Conservation (phyloP, 2,888 invertebrate genomes). For the Drosophila kuntzei region DNA sequence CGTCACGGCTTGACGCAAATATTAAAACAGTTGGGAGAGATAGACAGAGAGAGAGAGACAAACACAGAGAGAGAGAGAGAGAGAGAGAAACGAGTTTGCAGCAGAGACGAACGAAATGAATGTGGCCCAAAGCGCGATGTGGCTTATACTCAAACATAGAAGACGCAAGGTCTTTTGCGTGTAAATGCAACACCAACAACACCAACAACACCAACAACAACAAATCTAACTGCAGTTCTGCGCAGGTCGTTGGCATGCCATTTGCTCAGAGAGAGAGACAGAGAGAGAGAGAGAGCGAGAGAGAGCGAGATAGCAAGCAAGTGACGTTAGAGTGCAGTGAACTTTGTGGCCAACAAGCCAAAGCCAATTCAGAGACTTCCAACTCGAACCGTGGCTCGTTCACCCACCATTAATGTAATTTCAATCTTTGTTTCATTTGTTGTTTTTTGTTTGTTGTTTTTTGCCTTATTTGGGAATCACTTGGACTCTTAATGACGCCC, state of each 20-base stretch:
- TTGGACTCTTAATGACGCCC: constrained; percentile 65
- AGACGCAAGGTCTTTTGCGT: constrained; percentile 81
- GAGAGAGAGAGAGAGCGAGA: constrained; percentile 15
- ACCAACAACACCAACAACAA: constrained; percentile 21
- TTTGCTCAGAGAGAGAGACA: constrained; percentile 19
- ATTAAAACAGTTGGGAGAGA: constrained; percentile 72
- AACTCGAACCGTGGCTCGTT: constrained; percentile 40
- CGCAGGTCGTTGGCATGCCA: constrained; percentile 78
- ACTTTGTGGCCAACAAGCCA: constrained; percentile 46
- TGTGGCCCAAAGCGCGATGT: constrained; percentile 56
- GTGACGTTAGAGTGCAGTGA: constrained; percentile 57
- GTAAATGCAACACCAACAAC: constrained; percentile 66
- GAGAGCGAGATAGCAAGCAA: constrained; percentile 37
- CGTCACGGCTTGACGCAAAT: constrained; percentile 71
- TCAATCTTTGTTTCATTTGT: constrained; percentile 49
- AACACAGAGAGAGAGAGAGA: neutral
- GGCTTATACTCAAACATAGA: constrained; percentile 37
- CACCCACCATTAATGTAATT: constrained; percentile 73
- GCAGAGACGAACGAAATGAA: constrained; percentile 52
- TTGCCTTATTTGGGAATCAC: constrained; percentile 67
- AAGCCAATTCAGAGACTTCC: constrained; percentile 15
- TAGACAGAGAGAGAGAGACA: neutral
- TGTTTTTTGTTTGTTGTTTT: constrained; percentile 7
- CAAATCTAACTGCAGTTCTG: constrained; percentile 75
- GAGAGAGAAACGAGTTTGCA: constrained; percentile 37